Evolutionary conservation across 2,113 vertebrate genomes (phyloP).

Genomic region (Malurus alboscapulatus): DNA sequence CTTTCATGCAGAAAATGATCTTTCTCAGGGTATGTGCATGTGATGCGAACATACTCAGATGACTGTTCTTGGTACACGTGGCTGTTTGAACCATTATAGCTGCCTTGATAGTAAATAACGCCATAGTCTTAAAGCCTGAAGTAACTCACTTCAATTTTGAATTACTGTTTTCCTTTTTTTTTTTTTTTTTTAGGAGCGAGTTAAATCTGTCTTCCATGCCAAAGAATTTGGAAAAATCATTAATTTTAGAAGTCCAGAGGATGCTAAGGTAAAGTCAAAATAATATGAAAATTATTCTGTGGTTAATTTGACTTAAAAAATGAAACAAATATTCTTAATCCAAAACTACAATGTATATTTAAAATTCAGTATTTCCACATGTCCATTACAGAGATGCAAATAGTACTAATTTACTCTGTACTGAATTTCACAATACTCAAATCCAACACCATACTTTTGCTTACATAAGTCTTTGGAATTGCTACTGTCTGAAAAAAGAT

Average conservation of each 20-base stretch:
- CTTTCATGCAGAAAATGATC: not conserved
- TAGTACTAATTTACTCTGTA: not conserved
- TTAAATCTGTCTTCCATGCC: slow-evolving; percentile 96
- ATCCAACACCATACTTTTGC: not conserved
- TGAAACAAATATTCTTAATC: not conserved
- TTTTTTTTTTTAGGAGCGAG: slow-evolving; percentile 83
- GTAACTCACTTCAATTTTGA: not conserved
- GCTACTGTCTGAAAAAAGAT: not conserved
- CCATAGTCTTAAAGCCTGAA: not conserved
- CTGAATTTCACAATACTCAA: not conserved
- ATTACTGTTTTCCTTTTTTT: not conserved
- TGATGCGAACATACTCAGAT: not conserved
- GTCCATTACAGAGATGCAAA: not conserved
- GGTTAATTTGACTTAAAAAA: not conserved
- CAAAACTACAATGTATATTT: not conserved
- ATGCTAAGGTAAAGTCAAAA: slow-evolving; percentile 84
- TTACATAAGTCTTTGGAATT: not conserved
- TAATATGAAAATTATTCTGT: not conserved
- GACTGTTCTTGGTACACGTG: not conserved
- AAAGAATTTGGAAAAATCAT: slow-evolving; percentile 99
- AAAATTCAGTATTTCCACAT: not conserved
- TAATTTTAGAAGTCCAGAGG: slow-evolving; percentile 90
- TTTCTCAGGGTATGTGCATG: not conserved
- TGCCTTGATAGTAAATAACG: not conserved
- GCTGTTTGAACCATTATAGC: not conserved